These are phyloP conservation scores for Julus scandinavius DNA, from an alignment of 2,888 invertebrate species.

Conservation along the genomic window DNA sequence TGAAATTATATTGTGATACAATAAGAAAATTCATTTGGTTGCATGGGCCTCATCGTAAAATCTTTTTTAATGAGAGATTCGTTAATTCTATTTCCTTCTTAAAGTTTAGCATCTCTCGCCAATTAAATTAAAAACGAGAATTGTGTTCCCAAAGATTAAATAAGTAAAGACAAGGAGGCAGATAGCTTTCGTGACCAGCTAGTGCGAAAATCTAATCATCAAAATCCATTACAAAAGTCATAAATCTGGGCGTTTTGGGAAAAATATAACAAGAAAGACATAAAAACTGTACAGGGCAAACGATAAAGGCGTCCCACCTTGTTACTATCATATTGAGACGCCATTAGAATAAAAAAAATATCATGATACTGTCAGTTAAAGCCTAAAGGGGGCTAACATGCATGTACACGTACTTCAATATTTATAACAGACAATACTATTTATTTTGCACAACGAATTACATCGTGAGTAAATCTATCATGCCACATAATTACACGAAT, in stretches of 20 bases:
- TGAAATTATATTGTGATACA: background rate
- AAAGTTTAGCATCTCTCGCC: background rate
- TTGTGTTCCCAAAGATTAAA: background rate
- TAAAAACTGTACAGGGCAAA: background rate
- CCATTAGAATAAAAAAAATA: background rate
- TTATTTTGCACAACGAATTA: slow-evolving; percentile 26
- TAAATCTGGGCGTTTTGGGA: slow-evolving; percentile 34
- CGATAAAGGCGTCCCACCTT: background rate
- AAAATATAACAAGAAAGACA: background rate
- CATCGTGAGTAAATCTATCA: slow-evolving; percentile 35
- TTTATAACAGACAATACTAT: slow-evolving; percentile 34
- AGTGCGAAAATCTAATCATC: background rate
- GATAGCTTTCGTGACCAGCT: background rate
- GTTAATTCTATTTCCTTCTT: background rate
- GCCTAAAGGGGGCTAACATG: background rate
- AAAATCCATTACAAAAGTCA: background rate
- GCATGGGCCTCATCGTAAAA: background rate
- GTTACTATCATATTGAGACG: background rate
- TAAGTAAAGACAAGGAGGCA: background rate
- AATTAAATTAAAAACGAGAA: background rate
- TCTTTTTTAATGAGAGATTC: slow-evolving; percentile 3
- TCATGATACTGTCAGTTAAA: background rate
- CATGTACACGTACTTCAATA: slow-evolving; percentile 19
- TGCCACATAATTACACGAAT: slow-evolving; percentile 38
- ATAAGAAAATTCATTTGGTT: background rate